Conservation (phyloP, 1,140 invertebrate species). For the Homalodisca vitripennis region DNA sequence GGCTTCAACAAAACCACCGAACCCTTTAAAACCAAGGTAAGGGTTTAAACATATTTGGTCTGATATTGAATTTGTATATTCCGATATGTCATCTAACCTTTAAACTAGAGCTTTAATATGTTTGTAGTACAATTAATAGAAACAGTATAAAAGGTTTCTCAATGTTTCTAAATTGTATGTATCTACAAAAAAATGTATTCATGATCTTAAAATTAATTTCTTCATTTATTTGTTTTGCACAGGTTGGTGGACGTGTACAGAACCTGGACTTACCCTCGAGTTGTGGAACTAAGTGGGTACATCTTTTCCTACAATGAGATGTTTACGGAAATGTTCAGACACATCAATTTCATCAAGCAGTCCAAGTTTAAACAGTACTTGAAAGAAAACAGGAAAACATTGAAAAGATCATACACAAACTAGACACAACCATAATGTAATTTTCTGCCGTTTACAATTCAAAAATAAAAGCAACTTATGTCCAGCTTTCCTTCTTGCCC, state of each 20-base stretch:
- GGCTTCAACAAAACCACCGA: background rate
- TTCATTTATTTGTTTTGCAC: background rate
- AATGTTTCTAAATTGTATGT: no score
- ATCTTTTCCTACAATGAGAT: slow-evolving; percentile 6
- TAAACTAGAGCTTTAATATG: background rate
- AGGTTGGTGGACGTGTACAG: slow-evolving; percentile 1
- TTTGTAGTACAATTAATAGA: no score
- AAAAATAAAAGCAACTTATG: no score
- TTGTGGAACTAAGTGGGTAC: slow-evolving; percentile 2
- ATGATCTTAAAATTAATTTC: no score
- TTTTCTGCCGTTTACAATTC: no score
- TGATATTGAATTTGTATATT: background rate
- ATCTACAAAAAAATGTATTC: no score
- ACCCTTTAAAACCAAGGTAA: slow-evolving; percentile 9
- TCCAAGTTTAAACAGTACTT: slow-evolving; percentile 5
- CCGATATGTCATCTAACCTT: background rate
- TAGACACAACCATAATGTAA: no score
- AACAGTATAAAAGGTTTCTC: no score
- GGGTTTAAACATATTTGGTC: no score
- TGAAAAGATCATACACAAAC: background rate
- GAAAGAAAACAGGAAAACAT: background rate
- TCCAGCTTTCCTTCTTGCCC: no score
- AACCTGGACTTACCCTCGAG: background rate
- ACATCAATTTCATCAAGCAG: slow-evolving; percentile 8
- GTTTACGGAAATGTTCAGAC: slow-evolving; percentile 17